Base-by-base conservation (phyloP, 2,888 invertebrate genomes). In the Troides aeacus region DNA sequence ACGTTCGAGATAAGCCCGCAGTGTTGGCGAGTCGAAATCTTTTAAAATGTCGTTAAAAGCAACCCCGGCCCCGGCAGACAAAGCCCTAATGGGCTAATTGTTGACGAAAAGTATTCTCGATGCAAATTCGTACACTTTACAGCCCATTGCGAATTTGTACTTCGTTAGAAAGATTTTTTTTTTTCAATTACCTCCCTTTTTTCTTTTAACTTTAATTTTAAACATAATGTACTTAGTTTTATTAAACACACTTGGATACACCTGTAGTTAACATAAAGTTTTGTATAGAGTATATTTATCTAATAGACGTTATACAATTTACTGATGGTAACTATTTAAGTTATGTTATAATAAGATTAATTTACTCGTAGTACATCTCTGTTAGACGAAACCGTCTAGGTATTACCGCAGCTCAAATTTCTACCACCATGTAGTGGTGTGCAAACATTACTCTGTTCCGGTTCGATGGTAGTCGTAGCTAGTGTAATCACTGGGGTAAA, bases 31-130 rank as follows among this genome's bases (percentile, higher is more conserved):
- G 85, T 85, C 81, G 83, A 83, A 90, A 92, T 92, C 91, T 92
- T 90, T 92, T 91, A 92, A 92, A 91, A 91, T 87, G 86, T 91
- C 90, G 90, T 92, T 92, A 92, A 92, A 92, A 82, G 85, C 86
- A 85, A 89, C 90, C 88, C 85, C 79, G 84, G 82, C 79, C 81
- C 78, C 78, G 78, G 77, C 86, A 90, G 89, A 90, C 91, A 90
- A 91, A 89, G 84, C 86, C 86, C 83, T 84, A 83, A 84, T 85
- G 80, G 84, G 83, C 89, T 90, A 92, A 91, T 92, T 91, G 90
- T 89, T 92, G 89, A 89, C 88, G 90, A 89, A 90, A 90, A 90
- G 91, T 90, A 90, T 90, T 88, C 87, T 85, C 87, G 86, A 91
- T 92, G 91, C 90, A 91, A 92, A 92, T 92, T 90, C 88, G 77